Percentiles rank a stretch among this genome's conserved stretches.
Conservation (phyloP, 2,888 invertebrate genomes). For the Yponomeuta evonymella region DNA sequence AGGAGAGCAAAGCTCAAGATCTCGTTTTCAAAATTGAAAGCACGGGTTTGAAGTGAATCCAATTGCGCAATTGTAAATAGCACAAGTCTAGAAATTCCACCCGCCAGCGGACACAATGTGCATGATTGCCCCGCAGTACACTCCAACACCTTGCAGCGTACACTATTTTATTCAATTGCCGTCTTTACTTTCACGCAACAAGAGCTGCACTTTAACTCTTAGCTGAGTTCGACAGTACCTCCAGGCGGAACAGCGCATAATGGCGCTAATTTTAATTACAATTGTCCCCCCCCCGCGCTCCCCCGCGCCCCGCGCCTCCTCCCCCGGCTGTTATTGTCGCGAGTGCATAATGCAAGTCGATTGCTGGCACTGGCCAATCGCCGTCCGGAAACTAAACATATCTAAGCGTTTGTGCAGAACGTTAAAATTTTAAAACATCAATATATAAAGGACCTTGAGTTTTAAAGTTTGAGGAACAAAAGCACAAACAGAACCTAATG, state of each 20-base stretch:
- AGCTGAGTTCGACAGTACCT: not conserved
- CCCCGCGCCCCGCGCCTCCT: not conserved
- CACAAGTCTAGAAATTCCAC: not conserved
- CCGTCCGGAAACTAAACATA: not conserved
- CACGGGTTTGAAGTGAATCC: not conserved
- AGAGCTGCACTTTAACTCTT: not conserved
- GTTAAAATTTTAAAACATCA: not conserved
- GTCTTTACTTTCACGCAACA: not conserved
- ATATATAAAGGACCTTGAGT: not conserved
- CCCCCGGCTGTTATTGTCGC: not conserved
- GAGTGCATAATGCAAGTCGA: not conserved
- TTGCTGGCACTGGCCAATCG: not conserved
- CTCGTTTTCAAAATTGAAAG: too few relatives aligned
- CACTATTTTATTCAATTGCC: not conserved
- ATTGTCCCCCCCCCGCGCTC: not conserved
- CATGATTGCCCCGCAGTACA: not conserved
- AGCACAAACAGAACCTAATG: too few relatives aligned
- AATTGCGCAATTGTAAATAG: not conserved
- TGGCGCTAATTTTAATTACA: constrained; percentile 43
- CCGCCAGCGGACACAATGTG: constrained; percentile 27
- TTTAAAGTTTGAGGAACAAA: too few relatives aligned
- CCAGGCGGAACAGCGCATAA: constrained; percentile 25
- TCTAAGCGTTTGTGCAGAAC: not conserved
- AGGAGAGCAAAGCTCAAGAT: too few relatives aligned
- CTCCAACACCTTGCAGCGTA: not conserved